These are phyloP conservation scores for Danio aesculapii DNA, from an alignment of 2,797 vertebrate species.

Conservation along the genomic window DNA sequence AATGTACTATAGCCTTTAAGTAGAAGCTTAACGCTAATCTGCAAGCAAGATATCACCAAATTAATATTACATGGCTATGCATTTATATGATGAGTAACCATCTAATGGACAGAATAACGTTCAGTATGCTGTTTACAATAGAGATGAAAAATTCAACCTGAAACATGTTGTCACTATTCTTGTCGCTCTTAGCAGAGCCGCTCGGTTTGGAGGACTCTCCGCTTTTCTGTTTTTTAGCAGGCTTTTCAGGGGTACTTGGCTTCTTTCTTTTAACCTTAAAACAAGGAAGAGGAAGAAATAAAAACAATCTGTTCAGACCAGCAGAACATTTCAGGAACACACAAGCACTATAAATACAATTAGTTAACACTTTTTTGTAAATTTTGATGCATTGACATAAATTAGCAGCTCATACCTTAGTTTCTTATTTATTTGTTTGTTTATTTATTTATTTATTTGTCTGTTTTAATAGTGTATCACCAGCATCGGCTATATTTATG, in stretches of 20 bases:
- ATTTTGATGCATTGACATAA: background rate
- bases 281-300: background rate
- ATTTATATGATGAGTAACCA: background rate
- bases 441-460: too few species aligned
- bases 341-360: background rate
- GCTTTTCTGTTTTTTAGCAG: slow-evolving; percentile 91
- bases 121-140: background rate
- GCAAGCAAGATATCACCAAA: background rate
- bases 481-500: too few species aligned
- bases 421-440: slow-evolving; percentile 50
- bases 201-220: slow-evolving; percentile 92
- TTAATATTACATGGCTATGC: too few species aligned
- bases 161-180: slow-evolving; percentile 89
- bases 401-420: slow-evolving; percentile 82
- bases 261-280: slow-evolving; percentile 93
- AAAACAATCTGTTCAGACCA: background rate
- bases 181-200: slow-evolving; percentile 85
- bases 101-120: background rate
- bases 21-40: background rate
- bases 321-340: background rate
- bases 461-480: too few species aligned
- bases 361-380: too few species aligned
- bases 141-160: slow-evolving; percentile 79
- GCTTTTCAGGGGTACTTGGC: slow-evolving; percentile 85
- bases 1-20: background rate